Conservation (phyloP, 2,797 vertebrate species). For the Gymnocypris eckloni region DNA sequence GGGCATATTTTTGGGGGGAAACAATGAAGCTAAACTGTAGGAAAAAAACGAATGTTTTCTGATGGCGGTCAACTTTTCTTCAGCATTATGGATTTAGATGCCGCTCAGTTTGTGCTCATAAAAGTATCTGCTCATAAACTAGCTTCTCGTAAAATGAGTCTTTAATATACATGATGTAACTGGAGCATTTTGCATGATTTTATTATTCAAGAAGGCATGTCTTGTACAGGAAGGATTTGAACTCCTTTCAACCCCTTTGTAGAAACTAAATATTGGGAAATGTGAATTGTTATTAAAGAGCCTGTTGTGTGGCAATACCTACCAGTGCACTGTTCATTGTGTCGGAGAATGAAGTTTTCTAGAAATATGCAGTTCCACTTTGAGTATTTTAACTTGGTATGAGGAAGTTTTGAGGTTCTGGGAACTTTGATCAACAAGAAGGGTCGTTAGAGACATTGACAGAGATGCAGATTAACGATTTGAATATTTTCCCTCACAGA, state of each 20-base stretch:
- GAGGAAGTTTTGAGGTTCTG: slow-evolving; percentile 20
- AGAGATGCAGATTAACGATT: neutral
- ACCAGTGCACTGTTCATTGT: too few relatives aligned
- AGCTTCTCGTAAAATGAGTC: neutral
- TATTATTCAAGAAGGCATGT: neutral
- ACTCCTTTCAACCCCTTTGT: neutral
- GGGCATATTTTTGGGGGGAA: neutral
- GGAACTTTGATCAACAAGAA: neutral
- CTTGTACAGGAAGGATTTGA: neutral
- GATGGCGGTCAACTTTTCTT: neutral
- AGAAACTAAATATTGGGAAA: neutral
- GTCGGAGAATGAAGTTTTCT: neutral
- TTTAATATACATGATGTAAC: neutral
- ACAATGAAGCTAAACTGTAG: neutral
- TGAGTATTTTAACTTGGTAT: neutral
- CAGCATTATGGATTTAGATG: slow-evolving; percentile 3
- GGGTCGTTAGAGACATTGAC: neutral
- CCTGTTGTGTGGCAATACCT: slow-evolving; percentile 2
- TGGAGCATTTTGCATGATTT: slow-evolving; percentile 5
- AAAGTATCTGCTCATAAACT: slow-evolving; percentile 7
- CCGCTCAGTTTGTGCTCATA: neutral
- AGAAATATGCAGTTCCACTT: slow-evolving; percentile 14
- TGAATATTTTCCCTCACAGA: neutral
- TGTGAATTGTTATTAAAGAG: neutral
- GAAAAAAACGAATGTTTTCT: neutral